Base-by-base conservation (phyloP, 2,888 invertebrate species). In the Pachliopta kotzebuea region DNA sequence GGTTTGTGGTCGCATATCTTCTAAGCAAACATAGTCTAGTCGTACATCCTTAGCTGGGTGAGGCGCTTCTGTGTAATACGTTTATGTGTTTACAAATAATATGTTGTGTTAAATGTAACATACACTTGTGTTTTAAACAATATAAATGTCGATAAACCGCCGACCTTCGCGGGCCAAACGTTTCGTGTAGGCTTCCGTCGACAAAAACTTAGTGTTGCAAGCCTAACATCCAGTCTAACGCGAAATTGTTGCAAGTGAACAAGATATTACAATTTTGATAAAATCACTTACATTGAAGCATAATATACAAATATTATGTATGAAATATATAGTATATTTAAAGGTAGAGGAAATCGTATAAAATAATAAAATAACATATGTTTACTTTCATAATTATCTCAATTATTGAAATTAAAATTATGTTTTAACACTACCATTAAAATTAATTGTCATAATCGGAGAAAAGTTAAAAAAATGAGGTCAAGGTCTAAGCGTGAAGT, bases 161-260 rank as follows among this genome's bases (percentile, higher is more conserved):
- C 21, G 70, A 72, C 76, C 77, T 67, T 72, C 71, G 67, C 65
- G 69, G 53, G 68, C 55, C 49, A 62, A 63, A 70, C 67, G 70
- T 74, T 74, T 74, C 73, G 70, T 61, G 71, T 71, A 68, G 52
- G 71, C 73, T 74, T 78, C 78, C 78, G 73, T 70, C 68, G 70
- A 73, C 70, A 70, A 68, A 68, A 67, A 64, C 60, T 24, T 64
- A 56, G 67, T 77, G 71, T 74, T 73, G 72, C 71, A 73, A 75
- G 65, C 60, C 56, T 66, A 68, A 45, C 58, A 56, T 71, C 67
- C 62, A 66, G n/a, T 58, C 56, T 21, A 54, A 21, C 18, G 60
- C 42, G 23, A 45, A 54, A 56, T 49, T 56, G 49, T 56, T 61
- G 6, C 49, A 61, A 56, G 18, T 29, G 49, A 23, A 56, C 23